Base-by-base conservation (phyloP, 2,113 vertebrate species). In the Perca fluviatilis region DNA sequence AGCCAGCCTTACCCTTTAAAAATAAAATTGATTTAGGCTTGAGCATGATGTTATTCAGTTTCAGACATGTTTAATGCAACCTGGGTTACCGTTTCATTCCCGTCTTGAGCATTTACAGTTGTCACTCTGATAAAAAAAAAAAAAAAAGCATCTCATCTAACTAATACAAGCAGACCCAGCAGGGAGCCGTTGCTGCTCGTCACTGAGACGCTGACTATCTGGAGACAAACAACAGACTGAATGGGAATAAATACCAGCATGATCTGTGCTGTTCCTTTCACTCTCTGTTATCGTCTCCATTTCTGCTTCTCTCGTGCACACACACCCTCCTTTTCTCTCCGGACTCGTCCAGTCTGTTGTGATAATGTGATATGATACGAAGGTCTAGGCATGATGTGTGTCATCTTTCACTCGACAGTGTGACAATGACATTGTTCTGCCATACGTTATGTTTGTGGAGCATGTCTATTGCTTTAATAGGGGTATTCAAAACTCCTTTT, bases 291-390 rank as follows among this genome's bases (percentile, higher is more conserved):
- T 86, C 82, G 74, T 90, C 80, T 85, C 56, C 16, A 66, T 70
- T 78, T 53, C 68, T 71, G 69, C 66, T 49, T 70, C 85, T 54
- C 85, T 61, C 43, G 4, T 27, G 57, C 63, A 43, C 51, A 54
- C 53, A 69, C 83, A 46, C 64, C 27, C 62, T 63, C 19, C 12
- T 16, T 1, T 67, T 85, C 88, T 90, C 83, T 65, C 53, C 23
- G 33, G 89, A 83, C 82, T 74, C 40, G 51, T 75, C 85, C 88
- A 58, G 82, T 83, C 85, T 84, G 82, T 77, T 87, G 88, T 30
- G 77, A 93, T 93, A 89, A 93, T 88, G 72, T 57, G 72, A 86
- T 81, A 63, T 89, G 92, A 93, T 90, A 93, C 60, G 15, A 76
- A 60, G 78, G 86, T 89, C 85, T 82, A 43, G 75, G 63, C 83